Percentiles rank a stretch among this genome's conserved stretches.
phyloP scores from a whole-genome alignment of 1,140 invertebrate genomes.

The Dreissena rostriformis region DNA sequence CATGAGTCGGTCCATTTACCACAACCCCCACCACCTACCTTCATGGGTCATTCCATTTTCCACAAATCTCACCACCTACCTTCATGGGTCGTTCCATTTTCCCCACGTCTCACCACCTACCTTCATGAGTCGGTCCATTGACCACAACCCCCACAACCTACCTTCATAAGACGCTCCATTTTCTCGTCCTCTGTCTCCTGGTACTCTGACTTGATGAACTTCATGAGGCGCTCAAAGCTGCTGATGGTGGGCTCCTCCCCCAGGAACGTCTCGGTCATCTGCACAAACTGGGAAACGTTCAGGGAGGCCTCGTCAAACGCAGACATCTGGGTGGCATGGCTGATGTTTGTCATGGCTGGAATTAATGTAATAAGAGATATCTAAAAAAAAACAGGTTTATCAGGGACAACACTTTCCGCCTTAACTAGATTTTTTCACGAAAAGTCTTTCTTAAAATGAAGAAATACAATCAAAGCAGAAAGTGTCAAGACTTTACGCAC shows the following conservation, averaged over 20 bases:
- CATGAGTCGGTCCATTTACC: too few species aligned
- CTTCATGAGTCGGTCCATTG: conserved; percentile 1
- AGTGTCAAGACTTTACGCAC: too few species aligned
- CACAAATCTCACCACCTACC: conserved; percentile 79
- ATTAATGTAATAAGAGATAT: neutral
- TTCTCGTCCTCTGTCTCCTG: conserved; percentile 80
- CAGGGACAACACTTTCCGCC: too few species aligned
- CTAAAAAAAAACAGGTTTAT: too few species aligned
- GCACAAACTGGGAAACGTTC: conserved; percentile 80
- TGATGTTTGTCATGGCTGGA: conserved; percentile 62
- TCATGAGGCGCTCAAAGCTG: conserved; percentile 69
- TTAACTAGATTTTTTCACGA: too few species aligned
- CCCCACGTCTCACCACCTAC: conserved; percentile 64
- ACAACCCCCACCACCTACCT: conserved; percentile 65
- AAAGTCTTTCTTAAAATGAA: too few species aligned
- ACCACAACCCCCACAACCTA: conserved; percentile 52
- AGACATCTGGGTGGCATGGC: conserved; percentile 73
- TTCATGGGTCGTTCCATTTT: conserved; percentile 69
- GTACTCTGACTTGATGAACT: conserved; percentile 76
- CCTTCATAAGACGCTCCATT: conserved; percentile 76
- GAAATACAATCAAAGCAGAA: too few species aligned
- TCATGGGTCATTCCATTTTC: conserved; percentile 76
- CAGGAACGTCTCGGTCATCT: conserved; percentile 78
- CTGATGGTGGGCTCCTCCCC: conserved; percentile 67
- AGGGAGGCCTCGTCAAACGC: conserved; percentile 79